Base-by-base conservation (phyloP, 2,797 vertebrate genomes). In the Discoglossus pictus region DNA sequence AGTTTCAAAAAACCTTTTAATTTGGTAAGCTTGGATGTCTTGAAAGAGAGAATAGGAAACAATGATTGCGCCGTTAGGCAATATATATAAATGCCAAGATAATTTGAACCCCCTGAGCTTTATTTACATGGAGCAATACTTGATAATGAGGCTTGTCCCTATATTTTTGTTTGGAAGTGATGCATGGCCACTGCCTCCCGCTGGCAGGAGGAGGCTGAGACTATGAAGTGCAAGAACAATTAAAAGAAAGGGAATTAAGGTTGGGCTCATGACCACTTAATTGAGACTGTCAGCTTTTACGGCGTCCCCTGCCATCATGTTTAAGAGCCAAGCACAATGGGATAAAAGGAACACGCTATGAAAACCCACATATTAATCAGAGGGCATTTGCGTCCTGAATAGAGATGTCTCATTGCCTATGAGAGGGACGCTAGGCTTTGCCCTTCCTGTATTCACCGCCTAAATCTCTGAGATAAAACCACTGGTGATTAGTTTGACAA, bases 1-100 rank as follows among this genome's bases (percentile, higher is more conserved):
- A 77, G 85, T 88, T 87, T 81, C 86, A 82, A 87, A 88, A 88
- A 81, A 53, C 50, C 80, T 90, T 92, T 92, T 86, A 87, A 84
- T 82, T 89, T 90, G 88, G 68, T 50, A 79, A 88, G 85, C 65
- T 80, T 81, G 84, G 84, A 88, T 86, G 81, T 86, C 85, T 89
- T 31, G n/a, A 76, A 82, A 86, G 76, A 25, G 68, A 60, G 60
- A 65, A 68, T 53, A 9, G 4, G 73, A 78, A 73, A 75, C 58
- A 78, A 53, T 84, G 78, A 81, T 68, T 78, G 80, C 81, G 76
- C 80, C 82, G 53, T 83, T 80, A 81, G 79, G 81, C 79, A 79
- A 60, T 78, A 34, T 73, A 73, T 67, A 78, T 78, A 25, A 47
- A 16, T 69, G 52, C 55, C 69, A 60, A 51, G 68, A 78, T 84